Evolutionary conservation across 2,797 vertebrate species (phyloP), one percentile per base, ranked within the genome.

Genomic region (Danio jaintianensis): DNA sequence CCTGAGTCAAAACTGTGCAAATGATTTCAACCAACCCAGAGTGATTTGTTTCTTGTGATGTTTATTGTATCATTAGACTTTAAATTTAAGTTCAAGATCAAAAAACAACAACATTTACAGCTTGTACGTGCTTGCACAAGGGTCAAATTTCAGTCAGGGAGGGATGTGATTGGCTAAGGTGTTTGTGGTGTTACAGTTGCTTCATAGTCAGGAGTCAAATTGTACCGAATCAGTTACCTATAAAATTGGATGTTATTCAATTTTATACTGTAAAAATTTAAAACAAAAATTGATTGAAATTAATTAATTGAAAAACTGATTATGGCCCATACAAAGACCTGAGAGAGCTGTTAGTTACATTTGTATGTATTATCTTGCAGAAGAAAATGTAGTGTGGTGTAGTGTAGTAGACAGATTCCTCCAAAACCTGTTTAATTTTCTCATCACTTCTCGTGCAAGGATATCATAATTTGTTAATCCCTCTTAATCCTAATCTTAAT

Each of bases 151-250:
- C 59, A 72, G 42, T 36, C 59, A 70, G 20, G 42, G 20, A 63
- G 16, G 62, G 38, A 36, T 77, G 20, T 61, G 75, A 73, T 73
- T 78, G 52, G 68, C 43, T n/a, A 53, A 73, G 59, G 16, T 55
- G 50, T 42, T 70, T 70, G 50, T 9, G 50, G 36, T 13, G n/a
- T 70, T 42, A 55, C 42, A 38, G 36, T 70, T 70, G 36, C 36
- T 6, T 55, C 36, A 55, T 53, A 42, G 36, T 40, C 36, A 42
- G 36, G 4, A 13, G 36, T 15, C 42, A 42, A 42, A 20, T 1
- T 55, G n/a, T 55, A 20, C 3, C 0, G 0, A 18, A 52, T 20
- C n/a, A 40, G 47, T 48, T 42, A 70, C n/a, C 6, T 13, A 48
- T 70, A 36, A 11, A 70, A 70, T 20, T 40, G 11, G 4, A 55